Conservation (phyloP, 2,888 invertebrate genomes). For the Epinotia ramella region DNA sequence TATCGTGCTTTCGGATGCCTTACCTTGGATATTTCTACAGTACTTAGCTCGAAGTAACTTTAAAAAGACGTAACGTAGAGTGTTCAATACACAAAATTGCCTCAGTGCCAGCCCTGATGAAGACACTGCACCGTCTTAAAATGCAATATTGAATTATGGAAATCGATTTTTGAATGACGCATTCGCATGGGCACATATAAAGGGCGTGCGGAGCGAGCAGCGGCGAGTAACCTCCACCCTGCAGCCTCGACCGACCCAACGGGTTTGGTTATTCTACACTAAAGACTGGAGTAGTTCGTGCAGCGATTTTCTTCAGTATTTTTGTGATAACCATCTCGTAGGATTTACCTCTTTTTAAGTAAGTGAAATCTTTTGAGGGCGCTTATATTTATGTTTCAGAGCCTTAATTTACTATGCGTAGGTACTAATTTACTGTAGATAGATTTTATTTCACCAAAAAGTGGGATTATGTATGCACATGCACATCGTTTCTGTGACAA, state of each 20-base stretch:
- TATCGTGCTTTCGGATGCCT: no score
- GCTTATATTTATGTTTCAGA: neutral
- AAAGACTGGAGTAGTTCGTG: conserved; percentile 85
- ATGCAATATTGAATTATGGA: conserved; percentile 80
- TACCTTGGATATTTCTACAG: neutral
- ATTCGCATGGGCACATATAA: conserved; percentile 73
- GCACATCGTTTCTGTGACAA: no score
- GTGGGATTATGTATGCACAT: no score
- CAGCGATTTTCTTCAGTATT: conserved; percentile 85
- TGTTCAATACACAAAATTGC: neutral
- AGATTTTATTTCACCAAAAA: no score
- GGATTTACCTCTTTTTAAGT: conserved; percentile 57
- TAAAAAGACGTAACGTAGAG: neutral
- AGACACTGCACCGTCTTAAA: conserved; percentile 72
- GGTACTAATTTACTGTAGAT: no score
- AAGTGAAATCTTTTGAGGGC: neutral
- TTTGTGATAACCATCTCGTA: conserved; percentile 79
- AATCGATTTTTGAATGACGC: conserved; percentile 77
- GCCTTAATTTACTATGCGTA: no score
- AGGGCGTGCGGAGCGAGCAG: conserved; percentile 58
- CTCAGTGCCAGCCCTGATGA: conserved; percentile 57
- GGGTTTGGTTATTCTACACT: conserved; percentile 76
- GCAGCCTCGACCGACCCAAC: conserved; percentile 66
- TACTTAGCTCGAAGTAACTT: no score
- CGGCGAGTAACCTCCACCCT: conserved; percentile 77